Evolutionary conservation across 92 coral and sea anemone species (phyloP).

Genomic region (Heteractis magnifica): DNA sequence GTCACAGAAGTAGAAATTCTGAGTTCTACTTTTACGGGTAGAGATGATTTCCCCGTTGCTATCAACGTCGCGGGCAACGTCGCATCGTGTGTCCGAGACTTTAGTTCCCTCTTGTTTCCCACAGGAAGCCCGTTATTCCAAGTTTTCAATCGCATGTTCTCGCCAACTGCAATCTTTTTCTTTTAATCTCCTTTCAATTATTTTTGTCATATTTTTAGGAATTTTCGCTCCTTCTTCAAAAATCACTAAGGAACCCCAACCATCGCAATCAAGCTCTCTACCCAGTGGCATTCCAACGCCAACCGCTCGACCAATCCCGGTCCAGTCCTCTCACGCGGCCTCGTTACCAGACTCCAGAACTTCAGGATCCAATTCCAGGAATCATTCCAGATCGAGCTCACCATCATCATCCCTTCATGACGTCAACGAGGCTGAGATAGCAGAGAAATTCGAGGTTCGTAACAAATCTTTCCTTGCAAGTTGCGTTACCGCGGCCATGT

Average conservation of each 20-base stretch:
- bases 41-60: neutral
- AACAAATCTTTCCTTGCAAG: neutral
- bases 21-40: too few relatives aligned
- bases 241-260: slow-evolving; percentile 56
- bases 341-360: slow-evolving; percentile 59
- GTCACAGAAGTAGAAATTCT: too few relatives aligned
- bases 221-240: slow-evolving; percentile 91
- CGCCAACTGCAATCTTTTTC: neutral
- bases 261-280: slow-evolving; percentile 41
- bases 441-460: slow-evolving; percentile 51
- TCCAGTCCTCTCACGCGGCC: slow-evolving; percentile 38
- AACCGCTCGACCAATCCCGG: slow-evolving; percentile 56
- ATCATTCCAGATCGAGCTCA: slow-evolving; percentile 81
- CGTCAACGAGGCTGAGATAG: slow-evolving; percentile 37
- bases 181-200: neutral
- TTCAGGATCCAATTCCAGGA: slow-evolving; percentile 59
- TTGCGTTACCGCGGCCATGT: too few relatives aligned
- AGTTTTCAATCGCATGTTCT: neutral
- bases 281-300: slow-evolving; percentile 77
- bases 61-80: neutral
- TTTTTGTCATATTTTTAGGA: slow-evolving; percentile 43
- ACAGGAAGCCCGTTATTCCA: neutral
- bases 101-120: neutral
- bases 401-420: slow-evolving; percentile 62
- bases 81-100: neutral